phyloP scores from a whole-genome alignment of 2,888 invertebrate genomes.

The Athalia circularis region DNA sequence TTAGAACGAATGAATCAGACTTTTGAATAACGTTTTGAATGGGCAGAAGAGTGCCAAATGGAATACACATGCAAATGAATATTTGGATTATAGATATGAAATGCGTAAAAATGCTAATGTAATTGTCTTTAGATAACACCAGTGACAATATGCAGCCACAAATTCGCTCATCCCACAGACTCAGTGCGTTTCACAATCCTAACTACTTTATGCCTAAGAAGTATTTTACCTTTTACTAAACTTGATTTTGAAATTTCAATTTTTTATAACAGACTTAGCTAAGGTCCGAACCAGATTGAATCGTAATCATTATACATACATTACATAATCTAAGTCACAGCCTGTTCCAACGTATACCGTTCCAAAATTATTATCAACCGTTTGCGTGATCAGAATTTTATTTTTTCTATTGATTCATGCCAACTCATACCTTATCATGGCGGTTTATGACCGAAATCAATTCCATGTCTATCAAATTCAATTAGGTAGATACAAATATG shows the following conservation, averaged over 20 bases:
- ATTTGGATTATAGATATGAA: neutral
- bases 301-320: conserved; percentile 7
- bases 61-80: too few relatives aligned
- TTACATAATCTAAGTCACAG: conserved; percentile 37
- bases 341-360: conserved; percentile 27
- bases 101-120: conserved; percentile 29
- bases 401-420: neutral
- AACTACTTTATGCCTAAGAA: neutral
- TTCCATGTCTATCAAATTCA: neutral
- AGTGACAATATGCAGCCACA: neutral
- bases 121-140: neutral
- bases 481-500: neutral
- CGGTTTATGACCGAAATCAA: conserved; percentile 3
- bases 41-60: too few relatives aligned
- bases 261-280: neutral
- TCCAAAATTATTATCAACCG: neutral
- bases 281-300: conserved; percentile 5
- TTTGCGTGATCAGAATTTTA: neutral
- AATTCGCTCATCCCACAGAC: conserved; percentile 10
- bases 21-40: neutral
- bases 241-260: neutral
- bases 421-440: neutral
- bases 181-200: neutral
- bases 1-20: neutral
- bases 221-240: neutral